A percentile compares a stretch with the other conserved stretches of the same genome.
These are phyloP conservation scores for Drosophila ambigua DNA, from an alignment of 1,140 invertebrate species.

Conservation along the genomic window DNA sequence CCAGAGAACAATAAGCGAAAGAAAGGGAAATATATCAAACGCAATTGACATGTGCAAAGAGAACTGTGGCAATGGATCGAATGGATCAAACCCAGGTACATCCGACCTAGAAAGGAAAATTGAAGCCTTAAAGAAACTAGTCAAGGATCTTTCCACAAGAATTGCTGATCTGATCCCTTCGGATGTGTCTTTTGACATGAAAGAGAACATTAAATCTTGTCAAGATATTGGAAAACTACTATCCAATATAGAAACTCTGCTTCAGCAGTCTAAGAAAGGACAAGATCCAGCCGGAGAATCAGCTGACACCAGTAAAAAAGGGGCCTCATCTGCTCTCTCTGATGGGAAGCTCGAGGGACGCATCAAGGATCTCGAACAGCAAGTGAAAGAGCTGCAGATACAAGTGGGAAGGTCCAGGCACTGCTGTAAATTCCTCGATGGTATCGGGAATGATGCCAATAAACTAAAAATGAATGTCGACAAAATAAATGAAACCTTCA, in stretches of 20 bases:
- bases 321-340: neutral
- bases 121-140: neutral
- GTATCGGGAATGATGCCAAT: neutral
- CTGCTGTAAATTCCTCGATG: slow-evolving; percentile 22
- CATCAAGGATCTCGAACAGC: neutral
- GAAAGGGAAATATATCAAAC: neutral
- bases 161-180: neutral
- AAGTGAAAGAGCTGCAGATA: neutral
- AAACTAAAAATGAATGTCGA: neutral
- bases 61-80: neutral
- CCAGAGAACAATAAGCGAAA: neutral
- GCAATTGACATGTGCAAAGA: slow-evolving; percentile 8
- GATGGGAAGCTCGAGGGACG: no score
- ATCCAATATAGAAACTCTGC: neutral
- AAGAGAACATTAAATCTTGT: neutral
- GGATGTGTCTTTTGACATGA: no score
- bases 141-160: neutral
- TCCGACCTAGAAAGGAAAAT: neutral
- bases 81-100: neutral
- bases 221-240: neutral
- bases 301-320: no score
- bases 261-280: neutral
- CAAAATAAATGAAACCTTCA: slow-evolving; percentile 6
- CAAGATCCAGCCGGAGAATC: neutral
- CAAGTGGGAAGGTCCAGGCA: neutral